A percentile compares a stretch with the other conserved stretches of the same genome.
phyloP scores from a whole-genome alignment of 2,113 vertebrate species.

The Theristicus caerulescens region DNA sequence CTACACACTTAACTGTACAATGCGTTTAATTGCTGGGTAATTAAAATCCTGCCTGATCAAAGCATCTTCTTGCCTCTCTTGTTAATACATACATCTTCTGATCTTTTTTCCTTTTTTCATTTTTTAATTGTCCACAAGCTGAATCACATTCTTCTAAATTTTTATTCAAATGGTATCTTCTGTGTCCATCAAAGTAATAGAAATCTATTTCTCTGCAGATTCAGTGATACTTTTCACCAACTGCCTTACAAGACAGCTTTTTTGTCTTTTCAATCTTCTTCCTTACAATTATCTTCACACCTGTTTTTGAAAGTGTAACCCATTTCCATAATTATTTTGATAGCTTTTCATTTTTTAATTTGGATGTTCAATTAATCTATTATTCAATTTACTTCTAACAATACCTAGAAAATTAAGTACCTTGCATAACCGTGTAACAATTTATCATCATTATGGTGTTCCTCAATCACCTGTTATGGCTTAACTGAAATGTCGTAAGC shows the following conservation, averaged over 20 bases:
- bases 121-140: background rate
- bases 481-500: background rate
- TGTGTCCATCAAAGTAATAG: background rate
- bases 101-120: background rate
- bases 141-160: background rate
- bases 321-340: background rate
- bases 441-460: constrained; percentile 20
- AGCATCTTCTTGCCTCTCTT: background rate
- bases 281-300: background rate
- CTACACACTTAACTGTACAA: background rate
- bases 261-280: background rate
- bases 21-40: background rate
- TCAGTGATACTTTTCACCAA: background rate
- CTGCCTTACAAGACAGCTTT: background rate
- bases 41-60: constrained; percentile 43
- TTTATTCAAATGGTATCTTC: background rate
- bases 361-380: constrained; percentile 23
- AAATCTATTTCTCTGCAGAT: background rate
- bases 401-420: constrained; percentile 25
- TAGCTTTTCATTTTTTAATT: constrained; percentile 19
- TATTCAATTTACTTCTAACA: constrained; percentile 29
- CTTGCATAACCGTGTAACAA: background rate
- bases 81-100: background rate
- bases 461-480: background rate
- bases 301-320: background rate